Conservation (phyloP, 92 coral and sea anemone species). For the Metridium senile region DNA sequence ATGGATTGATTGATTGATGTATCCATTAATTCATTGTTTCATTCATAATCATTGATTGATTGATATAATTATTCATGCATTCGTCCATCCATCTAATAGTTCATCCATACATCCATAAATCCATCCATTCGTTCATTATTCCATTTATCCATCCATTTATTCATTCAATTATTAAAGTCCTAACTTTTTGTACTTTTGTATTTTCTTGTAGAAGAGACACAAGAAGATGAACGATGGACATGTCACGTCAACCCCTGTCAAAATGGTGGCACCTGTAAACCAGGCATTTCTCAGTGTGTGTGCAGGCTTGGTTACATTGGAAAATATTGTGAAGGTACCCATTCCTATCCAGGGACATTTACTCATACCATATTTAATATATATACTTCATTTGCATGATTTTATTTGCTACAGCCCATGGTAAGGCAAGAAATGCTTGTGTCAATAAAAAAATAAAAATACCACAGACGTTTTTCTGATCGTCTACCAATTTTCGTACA, state of each 20-base stretch:
- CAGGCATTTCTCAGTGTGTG: conserved; percentile 87
- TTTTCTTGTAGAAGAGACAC: conserved; percentile 68
- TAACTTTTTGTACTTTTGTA: too few species aligned
- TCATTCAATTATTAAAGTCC: too few species aligned
- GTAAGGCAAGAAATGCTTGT: too few species aligned
- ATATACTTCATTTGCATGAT: too few species aligned
- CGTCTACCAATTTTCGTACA: too few species aligned
- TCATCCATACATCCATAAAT: too few species aligned
- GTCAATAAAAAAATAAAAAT: too few species aligned
- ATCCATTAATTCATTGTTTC: background rate
- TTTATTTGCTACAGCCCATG: too few species aligned
- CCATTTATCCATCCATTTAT: background rate
- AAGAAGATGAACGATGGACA: conserved; percentile 71
- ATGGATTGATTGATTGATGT: too few species aligned
- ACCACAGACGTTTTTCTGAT: too few species aligned
- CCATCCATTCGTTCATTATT: background rate
- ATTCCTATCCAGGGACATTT: background rate
- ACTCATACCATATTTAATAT: too few species aligned
- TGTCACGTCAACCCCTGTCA: conserved; percentile 78
- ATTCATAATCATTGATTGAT: background rate
- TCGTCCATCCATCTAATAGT: background rate
- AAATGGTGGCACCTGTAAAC: conserved; percentile 99
- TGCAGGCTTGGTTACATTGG: conserved; percentile 97
- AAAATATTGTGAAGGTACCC: conserved; percentile 94
- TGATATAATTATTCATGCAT: background rate